Conservation (phyloP, 2,888 invertebrate species). For the Sminthurinus aureus region DNA sequence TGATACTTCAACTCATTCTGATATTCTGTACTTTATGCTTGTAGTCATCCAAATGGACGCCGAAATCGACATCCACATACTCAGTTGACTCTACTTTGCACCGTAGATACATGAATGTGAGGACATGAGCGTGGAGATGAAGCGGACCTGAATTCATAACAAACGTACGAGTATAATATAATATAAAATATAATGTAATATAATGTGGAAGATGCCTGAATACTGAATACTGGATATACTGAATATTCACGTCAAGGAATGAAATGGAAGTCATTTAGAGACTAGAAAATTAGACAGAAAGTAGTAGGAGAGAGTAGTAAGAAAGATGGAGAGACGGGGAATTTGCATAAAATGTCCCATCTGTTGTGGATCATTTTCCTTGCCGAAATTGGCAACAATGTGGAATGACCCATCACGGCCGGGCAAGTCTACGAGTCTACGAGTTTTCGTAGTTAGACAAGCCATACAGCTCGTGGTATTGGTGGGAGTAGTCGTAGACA, state of each 20-base stretch:
- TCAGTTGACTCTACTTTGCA: background rate
- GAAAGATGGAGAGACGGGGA: constrained; percentile 29
- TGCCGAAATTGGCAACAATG: constrained; percentile 53
- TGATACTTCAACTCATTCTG: background rate
- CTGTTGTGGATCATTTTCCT: constrained; percentile 55
- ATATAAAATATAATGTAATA: background rate
- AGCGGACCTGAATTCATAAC: background rate
- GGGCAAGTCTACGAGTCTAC: background rate
- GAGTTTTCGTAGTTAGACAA: background rate
- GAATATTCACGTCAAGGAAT: constrained; percentile 9
- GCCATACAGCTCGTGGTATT: too few relatives aligned
- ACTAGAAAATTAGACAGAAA: constrained; percentile 37
- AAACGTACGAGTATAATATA: background rate
- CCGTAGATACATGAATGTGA: background rate
- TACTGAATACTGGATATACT: too few relatives aligned
- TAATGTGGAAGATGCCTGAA: background rate
- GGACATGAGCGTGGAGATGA: background rate
- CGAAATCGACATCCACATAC: too few relatives aligned
- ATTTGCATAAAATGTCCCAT: constrained; percentile 58
- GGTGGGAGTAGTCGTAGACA: too few relatives aligned
- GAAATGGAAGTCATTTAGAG: constrained; percentile 36
- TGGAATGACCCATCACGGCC: constrained; percentile 43
- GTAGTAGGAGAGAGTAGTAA: too few relatives aligned
- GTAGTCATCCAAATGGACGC: background rate
- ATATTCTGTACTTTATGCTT: background rate